Conservation (phyloP, 2,888 invertebrate genomes). For the Synergus umbraculus region DNA sequence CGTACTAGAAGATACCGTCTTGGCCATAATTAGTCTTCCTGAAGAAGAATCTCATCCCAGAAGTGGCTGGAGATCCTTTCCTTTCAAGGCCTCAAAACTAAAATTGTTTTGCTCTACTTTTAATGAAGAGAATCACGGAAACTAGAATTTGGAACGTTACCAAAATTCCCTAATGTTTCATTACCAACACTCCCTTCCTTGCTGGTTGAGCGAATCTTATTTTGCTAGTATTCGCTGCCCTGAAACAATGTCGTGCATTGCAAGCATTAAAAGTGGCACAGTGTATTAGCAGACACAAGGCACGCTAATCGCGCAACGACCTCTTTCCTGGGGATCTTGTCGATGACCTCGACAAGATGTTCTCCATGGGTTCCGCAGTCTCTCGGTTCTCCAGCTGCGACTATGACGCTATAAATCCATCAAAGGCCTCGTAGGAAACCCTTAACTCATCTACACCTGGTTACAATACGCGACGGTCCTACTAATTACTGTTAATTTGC, state of each 20-base stretch:
- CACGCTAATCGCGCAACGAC: slow-evolving; percentile 65
- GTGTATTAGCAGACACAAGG: slow-evolving; percentile 60
- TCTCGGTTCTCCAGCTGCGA: slow-evolving; percentile 57
- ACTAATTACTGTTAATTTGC: slow-evolving; percentile 62
- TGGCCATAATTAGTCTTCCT: slow-evolving; percentile 53
- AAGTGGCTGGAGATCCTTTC: neutral
- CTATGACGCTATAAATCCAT: slow-evolving; percentile 65
- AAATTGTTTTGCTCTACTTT: neutral
- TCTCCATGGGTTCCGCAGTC: slow-evolving; percentile 51
- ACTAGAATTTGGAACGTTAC: neutral
- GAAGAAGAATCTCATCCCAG: neutral
- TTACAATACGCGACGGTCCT: slow-evolving; percentile 51
- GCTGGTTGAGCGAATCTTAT: slow-evolving; percentile 44
- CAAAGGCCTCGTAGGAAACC: slow-evolving; percentile 53
- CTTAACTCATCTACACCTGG: slow-evolving; percentile 56
- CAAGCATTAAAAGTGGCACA: slow-evolving; percentile 61
- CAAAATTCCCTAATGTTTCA: neutral
- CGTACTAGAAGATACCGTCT: slow-evolving; percentile 39
- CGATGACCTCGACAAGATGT: slow-evolving; percentile 65
- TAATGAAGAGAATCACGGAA: neutral
- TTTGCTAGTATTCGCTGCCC: slow-evolving; percentile 37
- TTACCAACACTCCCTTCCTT: slow-evolving; percentile 43
- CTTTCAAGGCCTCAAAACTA: neutral
- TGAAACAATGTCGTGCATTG: slow-evolving; percentile 54
- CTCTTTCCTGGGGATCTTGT: slow-evolving; percentile 64